These are phyloP conservation scores for Tholera decimalis DNA, from an alignment of 2,888 invertebrate genomes.

Conservation along the genomic window DNA sequence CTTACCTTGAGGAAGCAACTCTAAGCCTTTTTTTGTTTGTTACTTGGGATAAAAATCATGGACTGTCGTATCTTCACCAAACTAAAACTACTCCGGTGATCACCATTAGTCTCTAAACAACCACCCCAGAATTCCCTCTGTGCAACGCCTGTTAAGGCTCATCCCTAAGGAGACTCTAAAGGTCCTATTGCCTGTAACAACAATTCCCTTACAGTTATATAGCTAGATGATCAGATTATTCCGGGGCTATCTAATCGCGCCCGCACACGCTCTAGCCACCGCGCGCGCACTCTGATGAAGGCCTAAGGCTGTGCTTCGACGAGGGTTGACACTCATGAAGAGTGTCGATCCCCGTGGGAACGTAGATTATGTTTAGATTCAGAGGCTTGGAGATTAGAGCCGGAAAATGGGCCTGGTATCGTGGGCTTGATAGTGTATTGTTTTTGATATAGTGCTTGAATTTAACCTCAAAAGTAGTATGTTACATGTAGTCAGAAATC, in stretches of 20 bases:
- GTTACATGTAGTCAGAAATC: neutral
- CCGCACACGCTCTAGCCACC: neutral
- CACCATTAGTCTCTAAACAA: too few species aligned
- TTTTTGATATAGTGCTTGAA: neutral
- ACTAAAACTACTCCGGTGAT: too few species aligned
- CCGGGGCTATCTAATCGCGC: neutral
- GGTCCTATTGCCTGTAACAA: neutral
- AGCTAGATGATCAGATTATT: too few species aligned
- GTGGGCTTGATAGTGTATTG: slow-evolving; percentile 25
- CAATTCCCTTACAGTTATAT: too few species aligned
- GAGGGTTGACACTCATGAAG: slow-evolving; percentile 68
- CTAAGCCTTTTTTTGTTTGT: too few species aligned
- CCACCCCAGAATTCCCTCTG: too few species aligned
- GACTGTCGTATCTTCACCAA: too few species aligned
- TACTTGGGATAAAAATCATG: too few species aligned
- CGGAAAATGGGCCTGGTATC: slow-evolving; percentile 17
- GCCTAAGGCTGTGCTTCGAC: slow-evolving; percentile 49
- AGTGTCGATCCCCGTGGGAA: slow-evolving; percentile 58
- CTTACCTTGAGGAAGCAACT: neutral
- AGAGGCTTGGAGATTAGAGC: slow-evolving; percentile 40
- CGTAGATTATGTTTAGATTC: slow-evolving; percentile 62
- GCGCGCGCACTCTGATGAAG: neutral
- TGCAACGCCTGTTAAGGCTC: too few species aligned
- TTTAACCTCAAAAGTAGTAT: neutral
- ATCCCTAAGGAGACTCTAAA: too few species aligned